phyloP scores from a whole-genome alignment of 1,140 invertebrate genomes.

The Anastatus disparis region DNA sequence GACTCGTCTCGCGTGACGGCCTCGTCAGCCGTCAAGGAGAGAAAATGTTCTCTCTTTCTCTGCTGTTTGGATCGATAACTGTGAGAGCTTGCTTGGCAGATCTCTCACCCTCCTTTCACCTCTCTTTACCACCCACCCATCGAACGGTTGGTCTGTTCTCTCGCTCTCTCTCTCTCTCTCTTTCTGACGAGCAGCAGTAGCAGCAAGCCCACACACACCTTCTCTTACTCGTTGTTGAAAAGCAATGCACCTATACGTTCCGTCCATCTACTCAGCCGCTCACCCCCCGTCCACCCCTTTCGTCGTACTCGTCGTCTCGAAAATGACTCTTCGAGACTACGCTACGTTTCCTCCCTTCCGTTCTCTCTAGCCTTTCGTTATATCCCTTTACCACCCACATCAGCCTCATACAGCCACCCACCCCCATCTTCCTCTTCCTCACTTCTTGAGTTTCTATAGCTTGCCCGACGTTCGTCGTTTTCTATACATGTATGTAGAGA shows the following conservation, averaged over 20 bases:
- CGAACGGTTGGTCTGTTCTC: conserved; percentile 36
- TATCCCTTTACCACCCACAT: conserved; percentile 40
- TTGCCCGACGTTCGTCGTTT: no score
- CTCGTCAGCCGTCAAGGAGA: conserved; percentile 64
- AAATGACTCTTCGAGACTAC: conserved; percentile 14
- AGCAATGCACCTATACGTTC: conserved; percentile 51
- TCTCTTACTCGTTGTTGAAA: conserved; percentile 48
- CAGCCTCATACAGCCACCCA: conserved; percentile 37
- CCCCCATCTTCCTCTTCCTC: no score
- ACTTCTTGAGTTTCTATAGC: no score
- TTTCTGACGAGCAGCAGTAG: no score
- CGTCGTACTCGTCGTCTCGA: neutral
- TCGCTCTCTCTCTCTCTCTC: no score
- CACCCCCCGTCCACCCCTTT: conserved; percentile 7
- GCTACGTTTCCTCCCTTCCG: neutral
- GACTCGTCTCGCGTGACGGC: conserved; percentile 67
- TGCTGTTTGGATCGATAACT: conserved; percentile 62
- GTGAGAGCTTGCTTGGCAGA: conserved; percentile 37
- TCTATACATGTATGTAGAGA: no score
- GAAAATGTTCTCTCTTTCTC: conserved; percentile 4
- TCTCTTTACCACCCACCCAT: conserved; percentile 45
- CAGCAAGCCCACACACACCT: conserved; percentile 36
- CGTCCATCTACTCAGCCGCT: conserved; percentile 20
- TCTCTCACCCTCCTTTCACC: conserved; percentile 45
- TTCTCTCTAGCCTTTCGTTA: neutral